phyloP scores from a whole-genome alignment of 2,113 vertebrate species.

The Amia ocellicauda region DNA sequence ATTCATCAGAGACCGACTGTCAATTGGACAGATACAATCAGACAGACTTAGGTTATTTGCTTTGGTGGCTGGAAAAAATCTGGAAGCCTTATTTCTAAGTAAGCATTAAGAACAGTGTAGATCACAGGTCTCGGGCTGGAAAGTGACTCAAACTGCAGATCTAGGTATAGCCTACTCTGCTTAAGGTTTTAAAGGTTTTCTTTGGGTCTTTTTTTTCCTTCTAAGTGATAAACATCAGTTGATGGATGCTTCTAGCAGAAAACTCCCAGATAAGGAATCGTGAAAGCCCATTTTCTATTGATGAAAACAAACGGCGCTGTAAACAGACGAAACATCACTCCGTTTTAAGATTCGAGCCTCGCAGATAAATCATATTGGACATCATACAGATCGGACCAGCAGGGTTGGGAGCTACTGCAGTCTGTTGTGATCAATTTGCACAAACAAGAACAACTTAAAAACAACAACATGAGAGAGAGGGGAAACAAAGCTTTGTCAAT shows the following conservation, averaged over 20 bases:
- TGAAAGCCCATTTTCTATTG: conserved; percentile 2
- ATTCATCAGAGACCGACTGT: conserved; percentile 2
- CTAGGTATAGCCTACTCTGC: not conserved
- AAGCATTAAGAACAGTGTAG: not conserved
- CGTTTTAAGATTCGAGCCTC: not conserved
- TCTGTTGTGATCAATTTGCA: conserved; percentile 9
- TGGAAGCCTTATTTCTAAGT: not conserved
- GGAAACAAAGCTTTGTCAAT: not conserved
- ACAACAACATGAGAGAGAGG: no score
- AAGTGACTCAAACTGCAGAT: not conserved
- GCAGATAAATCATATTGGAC: conserved; percentile 9
- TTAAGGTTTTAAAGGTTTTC: no score
- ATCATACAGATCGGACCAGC: not conserved
- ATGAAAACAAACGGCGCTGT: not conserved
- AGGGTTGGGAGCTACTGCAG: not conserved
- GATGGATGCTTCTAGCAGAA: not conserved
- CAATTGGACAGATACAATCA: not conserved
- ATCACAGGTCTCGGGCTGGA: not conserved
- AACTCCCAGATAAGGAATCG: not conserved
- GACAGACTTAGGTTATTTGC: not conserved
- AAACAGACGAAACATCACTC: not conserved
- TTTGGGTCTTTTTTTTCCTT: not conserved
- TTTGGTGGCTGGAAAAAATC: not conserved
- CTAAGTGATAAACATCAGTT: not conserved
- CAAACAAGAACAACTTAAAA: conserved; percentile 10